Evolutionary conservation across 2,797 vertebrate genomes (phyloP).

Genomic region (Acestrorhynchus altus): DNA sequence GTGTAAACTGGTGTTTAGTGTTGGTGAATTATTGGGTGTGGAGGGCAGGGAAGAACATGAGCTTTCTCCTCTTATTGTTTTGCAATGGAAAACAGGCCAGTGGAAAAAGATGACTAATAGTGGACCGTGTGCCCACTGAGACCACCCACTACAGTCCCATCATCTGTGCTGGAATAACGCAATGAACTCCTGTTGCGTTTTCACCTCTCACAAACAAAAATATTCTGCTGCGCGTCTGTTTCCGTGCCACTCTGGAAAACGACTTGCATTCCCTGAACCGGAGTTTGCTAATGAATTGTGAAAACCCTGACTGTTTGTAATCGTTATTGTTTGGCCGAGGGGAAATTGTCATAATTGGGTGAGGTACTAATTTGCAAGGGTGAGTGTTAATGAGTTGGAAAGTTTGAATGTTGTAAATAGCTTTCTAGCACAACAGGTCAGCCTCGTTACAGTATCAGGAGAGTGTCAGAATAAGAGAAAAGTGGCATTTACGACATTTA

Average conservation of each 20-base stretch:
- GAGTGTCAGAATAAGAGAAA: not conserved
- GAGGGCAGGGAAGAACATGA: not conserved
- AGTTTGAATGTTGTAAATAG: conserved; percentile 8
- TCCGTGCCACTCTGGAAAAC: not conserved
- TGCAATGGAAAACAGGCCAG: conserved; percentile 5
- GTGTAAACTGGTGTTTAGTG: not conserved
- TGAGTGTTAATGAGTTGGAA: conserved; percentile 5
- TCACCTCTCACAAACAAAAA: conserved; percentile 1
- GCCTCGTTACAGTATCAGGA: not conserved
- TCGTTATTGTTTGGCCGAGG: not conserved
- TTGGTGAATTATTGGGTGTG: conserved; percentile 16
- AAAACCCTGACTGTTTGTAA: not conserved
- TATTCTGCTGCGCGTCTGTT: not conserved
- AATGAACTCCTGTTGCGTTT: not conserved
- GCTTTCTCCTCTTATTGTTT: conserved; percentile 7
- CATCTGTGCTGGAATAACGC: conserved; percentile 17
- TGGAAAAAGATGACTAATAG: conserved; percentile 23
- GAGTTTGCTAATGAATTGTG: not conserved
- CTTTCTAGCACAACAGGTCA: conserved; percentile 1
- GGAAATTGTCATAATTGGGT: not conserved
- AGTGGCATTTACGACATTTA: not conserved
- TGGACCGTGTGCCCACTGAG: not conserved
- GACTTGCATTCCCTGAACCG: not conserved
- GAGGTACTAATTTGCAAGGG: not conserved
- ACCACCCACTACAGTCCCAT: conserved; percentile 30